Evolutionary conservation across 2,113 vertebrate genomes (phyloP).

Genomic region (Pedionomus torquatus): DNA sequence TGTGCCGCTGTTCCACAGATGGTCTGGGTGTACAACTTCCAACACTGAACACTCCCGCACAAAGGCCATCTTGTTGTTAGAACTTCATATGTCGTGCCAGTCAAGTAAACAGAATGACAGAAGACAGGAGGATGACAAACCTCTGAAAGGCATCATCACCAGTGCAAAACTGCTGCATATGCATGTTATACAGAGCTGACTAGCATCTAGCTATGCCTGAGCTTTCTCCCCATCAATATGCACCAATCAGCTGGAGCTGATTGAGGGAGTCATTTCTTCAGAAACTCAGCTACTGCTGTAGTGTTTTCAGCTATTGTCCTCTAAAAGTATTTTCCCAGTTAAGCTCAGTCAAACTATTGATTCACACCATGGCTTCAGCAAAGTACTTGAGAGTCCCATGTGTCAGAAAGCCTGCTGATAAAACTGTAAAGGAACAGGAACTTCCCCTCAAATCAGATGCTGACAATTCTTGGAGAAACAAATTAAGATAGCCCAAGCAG

Average conservation of each 20-base stretch:
- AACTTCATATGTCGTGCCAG: not conserved
- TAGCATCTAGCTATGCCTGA: not conserved
- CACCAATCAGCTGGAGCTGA: not conserved
- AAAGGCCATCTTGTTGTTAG: not conserved
- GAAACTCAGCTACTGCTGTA: not conserved
- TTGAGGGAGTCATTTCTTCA: not conserved
- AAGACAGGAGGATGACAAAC: not conserved
- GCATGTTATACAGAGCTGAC: not conserved
- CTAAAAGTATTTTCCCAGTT: not conserved
- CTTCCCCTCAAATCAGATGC: not conserved
- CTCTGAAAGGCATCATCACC: not conserved
- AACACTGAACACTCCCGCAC: not conserved
- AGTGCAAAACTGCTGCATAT: not conserved
- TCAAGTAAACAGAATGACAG: not conserved
- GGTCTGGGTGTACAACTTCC: not conserved
- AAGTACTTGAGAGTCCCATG: not conserved
- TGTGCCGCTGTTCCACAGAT: not conserved
- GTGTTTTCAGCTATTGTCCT: not conserved
- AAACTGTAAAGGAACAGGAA: not conserved
- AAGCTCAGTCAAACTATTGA: not conserved
- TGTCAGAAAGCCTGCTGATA: not conserved
- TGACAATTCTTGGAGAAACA: not conserved
- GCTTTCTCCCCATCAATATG: not conserved
- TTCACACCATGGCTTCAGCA: not conserved
- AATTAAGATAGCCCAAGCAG: not conserved